Conservation (phyloP, 2,113 vertebrate genomes). For the Sylvilagus bachmani region DNA sequence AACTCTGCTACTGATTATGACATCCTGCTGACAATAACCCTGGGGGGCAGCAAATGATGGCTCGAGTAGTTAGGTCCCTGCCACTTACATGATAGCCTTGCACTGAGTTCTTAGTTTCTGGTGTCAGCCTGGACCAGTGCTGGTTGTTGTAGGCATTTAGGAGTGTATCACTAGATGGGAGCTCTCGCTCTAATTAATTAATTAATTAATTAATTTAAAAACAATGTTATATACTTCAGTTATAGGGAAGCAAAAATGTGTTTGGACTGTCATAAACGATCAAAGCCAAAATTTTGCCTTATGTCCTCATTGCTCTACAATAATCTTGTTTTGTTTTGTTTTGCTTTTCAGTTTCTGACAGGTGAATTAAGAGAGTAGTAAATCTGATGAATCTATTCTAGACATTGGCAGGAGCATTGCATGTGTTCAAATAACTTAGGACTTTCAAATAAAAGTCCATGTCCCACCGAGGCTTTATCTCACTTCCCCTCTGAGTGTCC, state of each 20-base stretch:
- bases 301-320: not conserved
- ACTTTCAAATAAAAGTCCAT: slow-evolving; percentile 16
- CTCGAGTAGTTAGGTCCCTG: too few relatives aligned
- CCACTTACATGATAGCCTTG: too few relatives aligned
- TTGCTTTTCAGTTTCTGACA: not conserved
- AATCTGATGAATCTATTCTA: not conserved
- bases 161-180: too few relatives aligned
- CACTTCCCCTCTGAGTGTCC: not conserved
- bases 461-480: not conserved
- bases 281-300: slow-evolving; percentile 8
- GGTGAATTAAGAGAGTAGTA: not conserved
- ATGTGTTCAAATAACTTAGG: not conserved
- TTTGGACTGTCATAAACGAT: not conserved
- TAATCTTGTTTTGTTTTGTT: not conserved
- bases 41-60: too few relatives aligned
- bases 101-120: too few relatives aligned
- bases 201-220: not conserved
- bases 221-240: not conserved
- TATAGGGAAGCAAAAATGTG: not conserved
- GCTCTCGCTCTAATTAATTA: too few relatives aligned
- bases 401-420: not conserved
- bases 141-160: too few relatives aligned
- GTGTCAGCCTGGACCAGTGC: too few relatives aligned
- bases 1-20: too few relatives aligned
- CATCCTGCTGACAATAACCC: too few relatives aligned